Percentiles rank a stretch among this genome's conserved stretches.
phyloP scores from a whole-genome alignment of 2,888 invertebrate genomes.

The Terebella lapidaria region DNA sequence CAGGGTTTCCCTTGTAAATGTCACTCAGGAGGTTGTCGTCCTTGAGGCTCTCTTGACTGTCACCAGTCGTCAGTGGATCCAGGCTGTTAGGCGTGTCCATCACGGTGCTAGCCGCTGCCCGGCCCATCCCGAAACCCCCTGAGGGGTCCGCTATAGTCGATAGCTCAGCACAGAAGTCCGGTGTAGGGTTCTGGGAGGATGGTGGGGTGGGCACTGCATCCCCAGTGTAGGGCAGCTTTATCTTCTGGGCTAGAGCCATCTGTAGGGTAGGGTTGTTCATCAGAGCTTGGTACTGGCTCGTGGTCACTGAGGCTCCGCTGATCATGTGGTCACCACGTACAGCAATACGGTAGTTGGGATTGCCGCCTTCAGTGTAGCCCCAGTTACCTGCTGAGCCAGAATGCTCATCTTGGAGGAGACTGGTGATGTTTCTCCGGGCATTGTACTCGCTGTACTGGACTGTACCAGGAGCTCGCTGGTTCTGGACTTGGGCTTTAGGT shows the following conservation, averaged over 20 bases:
- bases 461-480: not conserved
- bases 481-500: not conserved
- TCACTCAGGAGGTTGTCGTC: not conserved
- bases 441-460: not conserved
- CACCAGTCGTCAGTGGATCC: not conserved
- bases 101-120: not conserved
- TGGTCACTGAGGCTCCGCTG: slow-evolving; percentile 10
- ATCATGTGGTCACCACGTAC: slow-evolving; percentile 15
- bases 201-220: slow-evolving; percentile 7
- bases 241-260: not conserved
- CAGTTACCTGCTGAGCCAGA: not conserved
- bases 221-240: not conserved
- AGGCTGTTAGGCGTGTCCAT: slow-evolving; percentile 13
- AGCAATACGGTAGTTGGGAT: not conserved
- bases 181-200: slow-evolving; percentile 13
- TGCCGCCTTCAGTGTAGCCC: not conserved
- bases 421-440: not conserved
- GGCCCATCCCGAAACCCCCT: not conserved
- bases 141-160: not conserved
- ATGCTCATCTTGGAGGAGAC: not conserved
- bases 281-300: not conserved
- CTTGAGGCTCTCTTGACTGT: slow-evolving; percentile 1
- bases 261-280: not conserved
- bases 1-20: no score
- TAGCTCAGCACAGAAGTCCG: slow-evolving; percentile 8